phyloP scores from a whole-genome alignment of 2,888 invertebrate genomes.

The Aproaerema taeniolella region DNA sequence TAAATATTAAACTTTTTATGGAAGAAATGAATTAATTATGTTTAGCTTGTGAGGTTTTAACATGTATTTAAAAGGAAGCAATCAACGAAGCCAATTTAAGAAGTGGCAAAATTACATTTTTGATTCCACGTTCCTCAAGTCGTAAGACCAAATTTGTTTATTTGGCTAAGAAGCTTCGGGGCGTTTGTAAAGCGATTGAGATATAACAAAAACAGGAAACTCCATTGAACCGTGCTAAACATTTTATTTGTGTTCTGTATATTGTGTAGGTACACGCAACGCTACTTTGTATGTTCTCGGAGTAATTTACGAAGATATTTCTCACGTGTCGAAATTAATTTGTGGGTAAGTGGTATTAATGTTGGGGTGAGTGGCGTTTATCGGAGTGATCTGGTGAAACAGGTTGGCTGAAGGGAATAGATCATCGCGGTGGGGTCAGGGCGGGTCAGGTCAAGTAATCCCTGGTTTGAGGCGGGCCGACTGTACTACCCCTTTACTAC shows the following conservation, averaged over 20 bases:
- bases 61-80: background rate
- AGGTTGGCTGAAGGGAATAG: slow-evolving; percentile 61
- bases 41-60: slow-evolving; percentile 2
- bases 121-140: background rate
- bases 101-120: background rate
- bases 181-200: background rate
- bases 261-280: background rate
- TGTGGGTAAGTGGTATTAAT: slow-evolving; percentile 7
- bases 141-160: slow-evolving; percentile 8
- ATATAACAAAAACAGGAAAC: slow-evolving; percentile 2
- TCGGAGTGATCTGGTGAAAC: slow-evolving; percentile 37
- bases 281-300: background rate
- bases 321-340: slow-evolving; percentile 6
- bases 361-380: slow-evolving; percentile 43
- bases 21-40: slow-evolving; percentile 2
- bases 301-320: background rate
- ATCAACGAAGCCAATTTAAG: background rate
- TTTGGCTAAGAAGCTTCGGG: slow-evolving; percentile 1
- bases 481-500: slow-evolving; percentile 1
- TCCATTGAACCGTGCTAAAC: slow-evolving; percentile 3
- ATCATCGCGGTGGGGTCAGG: slow-evolving; percentile 59
- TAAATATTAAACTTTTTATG: slow-evolving; percentile 4
- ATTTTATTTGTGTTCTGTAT: background rate
- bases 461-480: slow-evolving; percentile 39
- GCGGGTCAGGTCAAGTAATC: slow-evolving; percentile 54